phyloP scores from a whole-genome alignment of 2,113 vertebrate genomes.

The Capra hircus region DNA sequence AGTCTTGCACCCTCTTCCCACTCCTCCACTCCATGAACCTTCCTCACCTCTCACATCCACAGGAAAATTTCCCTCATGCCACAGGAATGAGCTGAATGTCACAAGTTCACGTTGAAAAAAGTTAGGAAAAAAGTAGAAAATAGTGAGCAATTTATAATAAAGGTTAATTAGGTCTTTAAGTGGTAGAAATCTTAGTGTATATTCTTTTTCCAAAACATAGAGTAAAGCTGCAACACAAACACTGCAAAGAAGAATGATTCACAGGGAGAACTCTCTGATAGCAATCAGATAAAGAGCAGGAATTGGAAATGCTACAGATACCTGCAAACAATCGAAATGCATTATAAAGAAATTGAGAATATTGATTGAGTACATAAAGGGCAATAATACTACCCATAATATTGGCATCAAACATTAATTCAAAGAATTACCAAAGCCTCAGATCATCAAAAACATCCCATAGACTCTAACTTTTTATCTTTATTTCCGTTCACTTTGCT shows the following conservation, averaged over 20 bases:
- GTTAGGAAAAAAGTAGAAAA: background rate
- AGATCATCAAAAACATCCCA: background rate
- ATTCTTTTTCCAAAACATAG: slow-evolving; percentile 14
- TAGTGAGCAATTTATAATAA: background rate
- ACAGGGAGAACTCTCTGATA: background rate
- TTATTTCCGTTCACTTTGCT: background rate
- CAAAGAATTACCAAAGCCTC: background rate
- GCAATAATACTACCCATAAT: background rate
- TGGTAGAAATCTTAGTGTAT: background rate
- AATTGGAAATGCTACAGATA: background rate
- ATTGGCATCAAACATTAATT: background rate
- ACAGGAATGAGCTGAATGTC: slow-evolving; percentile 27
- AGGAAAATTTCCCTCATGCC: background rate
- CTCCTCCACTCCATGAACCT: background rate
- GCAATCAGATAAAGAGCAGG: background rate
- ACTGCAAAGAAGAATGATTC: background rate
- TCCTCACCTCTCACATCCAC: background rate
- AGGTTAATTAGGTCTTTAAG: slow-evolving; percentile 9
- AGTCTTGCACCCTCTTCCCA: rapidly evolving
- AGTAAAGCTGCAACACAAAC: background rate
- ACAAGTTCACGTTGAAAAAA: slow-evolving; percentile 30
- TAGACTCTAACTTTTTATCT: background rate
- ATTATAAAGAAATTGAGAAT: background rate
- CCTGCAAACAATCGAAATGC: background rate
- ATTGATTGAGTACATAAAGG: background rate